These are phyloP conservation scores for Drosophila lini DNA, from an alignment of 1,140 invertebrate genomes.

Conservation along the genomic window DNA sequence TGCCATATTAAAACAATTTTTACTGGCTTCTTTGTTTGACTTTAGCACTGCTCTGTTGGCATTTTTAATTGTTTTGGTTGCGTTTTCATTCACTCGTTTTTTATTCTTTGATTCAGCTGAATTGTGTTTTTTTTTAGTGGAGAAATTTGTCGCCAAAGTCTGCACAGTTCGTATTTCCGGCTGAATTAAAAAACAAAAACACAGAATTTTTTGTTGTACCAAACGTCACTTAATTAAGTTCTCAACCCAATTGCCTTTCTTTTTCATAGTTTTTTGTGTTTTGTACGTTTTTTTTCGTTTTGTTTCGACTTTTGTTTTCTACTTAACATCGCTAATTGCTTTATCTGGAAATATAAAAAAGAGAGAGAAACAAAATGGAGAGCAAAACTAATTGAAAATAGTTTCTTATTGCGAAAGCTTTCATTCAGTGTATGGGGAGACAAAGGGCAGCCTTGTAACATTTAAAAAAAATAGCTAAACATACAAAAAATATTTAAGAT, in stretches of 20 bases:
- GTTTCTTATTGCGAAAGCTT: constrained; percentile 17
- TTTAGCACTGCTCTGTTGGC: constrained; percentile 75
- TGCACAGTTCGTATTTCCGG: constrained; percentile 29
- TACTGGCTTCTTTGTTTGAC: constrained; percentile 66
- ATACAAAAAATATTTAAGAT: neutral
- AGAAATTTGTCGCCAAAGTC: constrained; percentile 58
- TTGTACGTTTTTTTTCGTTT: constrained; percentile 39
- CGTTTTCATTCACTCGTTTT: constrained; percentile 35
- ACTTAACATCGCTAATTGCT: constrained; percentile 54
- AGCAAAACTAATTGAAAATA: constrained; percentile 71
- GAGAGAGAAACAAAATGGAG: constrained; percentile 52
- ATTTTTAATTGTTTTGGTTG: constrained; percentile 75
- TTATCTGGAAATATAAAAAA: constrained; percentile 35
- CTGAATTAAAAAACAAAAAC: constrained; percentile 29
- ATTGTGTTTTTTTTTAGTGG: constrained; percentile 26
- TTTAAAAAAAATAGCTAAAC: neutral
- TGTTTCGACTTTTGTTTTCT: constrained; percentile 66
- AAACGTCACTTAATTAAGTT: constrained; percentile 58
- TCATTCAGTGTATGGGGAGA: neutral
- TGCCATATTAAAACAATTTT: constrained; percentile 41
- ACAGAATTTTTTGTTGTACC: neutral
- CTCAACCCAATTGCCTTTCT: constrained; percentile 52
- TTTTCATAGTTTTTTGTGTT: constrained; percentile 32
- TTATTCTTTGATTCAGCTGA: constrained; percentile 32
- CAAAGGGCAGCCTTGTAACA: neutral